Conservation (phyloP, 2,888 invertebrate species). For the Drepana falcataria region DNA sequence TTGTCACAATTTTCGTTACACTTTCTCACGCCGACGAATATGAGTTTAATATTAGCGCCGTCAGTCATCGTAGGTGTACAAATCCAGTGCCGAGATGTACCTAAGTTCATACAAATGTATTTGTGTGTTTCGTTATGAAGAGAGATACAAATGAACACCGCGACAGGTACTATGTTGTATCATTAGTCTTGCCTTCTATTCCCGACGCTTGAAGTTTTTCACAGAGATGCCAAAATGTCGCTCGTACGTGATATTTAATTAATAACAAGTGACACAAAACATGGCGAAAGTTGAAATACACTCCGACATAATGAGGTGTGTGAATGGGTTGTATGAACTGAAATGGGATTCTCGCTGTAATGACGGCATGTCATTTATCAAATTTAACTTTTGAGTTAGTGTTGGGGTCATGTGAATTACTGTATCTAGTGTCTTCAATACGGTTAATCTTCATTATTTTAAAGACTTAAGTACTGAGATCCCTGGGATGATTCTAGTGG, state of each 20-base stretch:
- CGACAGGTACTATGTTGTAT: slow-evolving; percentile 55
- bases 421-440: too few species aligned
- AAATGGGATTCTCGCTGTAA: slow-evolving; percentile 39
- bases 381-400: slow-evolving; percentile 8
- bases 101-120: slow-evolving; percentile 42
- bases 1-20: slow-evolving; percentile 13
- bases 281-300: slow-evolving; percentile 45
- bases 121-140: slow-evolving; percentile 41
- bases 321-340: slow-evolving; percentile 44
- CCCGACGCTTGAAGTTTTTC: slow-evolving; percentile 67
- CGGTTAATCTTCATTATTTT: too few species aligned
- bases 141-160: slow-evolving; percentile 58
- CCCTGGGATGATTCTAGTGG: too few species aligned
- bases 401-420: neutral
- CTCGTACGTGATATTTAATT: slow-evolving; percentile 56
- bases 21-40: neutral
- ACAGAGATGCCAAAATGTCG: slow-evolving; percentile 59
- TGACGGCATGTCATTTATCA: slow-evolving; percentile 34
- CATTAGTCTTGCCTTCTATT: slow-evolving; percentile 70
- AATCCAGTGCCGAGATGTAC: neutral
- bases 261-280: slow-evolving; percentile 55
- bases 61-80: neutral
- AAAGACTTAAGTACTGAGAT: too few species aligned
- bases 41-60: neutral
- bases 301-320: slow-evolving; percentile 26